Percentiles rank a stretch among this genome's conserved stretches.
Evolutionary conservation across 2,797 vertebrate species (phyloP).

Genomic region (Rhodeus uyekii): DNA sequence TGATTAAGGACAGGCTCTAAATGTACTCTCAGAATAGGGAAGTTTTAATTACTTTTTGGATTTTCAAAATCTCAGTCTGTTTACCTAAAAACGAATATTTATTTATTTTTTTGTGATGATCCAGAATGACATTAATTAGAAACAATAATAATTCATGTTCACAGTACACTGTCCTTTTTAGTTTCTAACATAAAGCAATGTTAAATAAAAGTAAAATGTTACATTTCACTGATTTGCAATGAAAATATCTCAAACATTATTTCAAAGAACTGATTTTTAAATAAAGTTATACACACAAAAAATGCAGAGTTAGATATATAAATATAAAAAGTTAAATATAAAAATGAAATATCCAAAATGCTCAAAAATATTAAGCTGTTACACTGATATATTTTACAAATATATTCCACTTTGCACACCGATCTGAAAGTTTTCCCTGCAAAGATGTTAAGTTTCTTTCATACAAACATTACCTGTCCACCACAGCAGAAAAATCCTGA

Average conservation of each 20-base stretch:
- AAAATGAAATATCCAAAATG: neutral
- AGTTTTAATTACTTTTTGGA: neutral
- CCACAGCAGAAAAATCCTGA: conserved; percentile 24
- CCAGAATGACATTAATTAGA: neutral
- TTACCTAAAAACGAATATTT: neutral
- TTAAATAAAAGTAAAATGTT: neutral
- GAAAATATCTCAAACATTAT: neutral
- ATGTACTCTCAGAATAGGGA: neutral
- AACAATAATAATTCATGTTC: neutral
- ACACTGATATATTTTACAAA: neutral
- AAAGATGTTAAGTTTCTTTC: conserved; percentile 21
- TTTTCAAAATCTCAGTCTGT: neutral
- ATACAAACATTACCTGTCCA: conserved; percentile 36
- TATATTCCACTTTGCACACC: neutral
- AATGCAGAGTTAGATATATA: too few species aligned
- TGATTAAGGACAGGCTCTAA: neutral
- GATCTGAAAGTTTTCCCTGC: neutral
- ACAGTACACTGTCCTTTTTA: too few species aligned
- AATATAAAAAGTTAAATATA: too few species aligned
- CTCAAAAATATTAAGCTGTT: neutral
- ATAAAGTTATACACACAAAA: neutral
- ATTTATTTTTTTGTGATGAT: neutral
- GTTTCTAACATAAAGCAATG: neutral
- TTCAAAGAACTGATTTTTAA: neutral
- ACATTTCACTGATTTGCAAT: neutral